phyloP scores from a whole-genome alignment of 1,140 invertebrate species.

The Agrilus planipennis region DNA sequence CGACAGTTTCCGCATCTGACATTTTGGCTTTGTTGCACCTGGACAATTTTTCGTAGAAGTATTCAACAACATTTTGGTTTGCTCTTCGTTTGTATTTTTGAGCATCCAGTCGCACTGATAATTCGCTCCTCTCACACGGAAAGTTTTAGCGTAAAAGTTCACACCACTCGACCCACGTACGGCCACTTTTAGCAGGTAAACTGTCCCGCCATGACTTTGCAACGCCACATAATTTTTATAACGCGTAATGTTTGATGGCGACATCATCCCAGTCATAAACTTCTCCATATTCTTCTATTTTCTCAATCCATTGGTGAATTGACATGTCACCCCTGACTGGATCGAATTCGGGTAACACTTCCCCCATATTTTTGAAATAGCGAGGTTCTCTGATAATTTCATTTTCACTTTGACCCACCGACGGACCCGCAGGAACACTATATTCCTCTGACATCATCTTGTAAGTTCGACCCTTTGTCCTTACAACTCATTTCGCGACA shows the following conservation, averaged over 20 bases:
- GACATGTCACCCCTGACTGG: not conserved
- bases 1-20: not conserved
- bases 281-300: conserved; percentile 5
- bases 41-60: conserved; percentile 1
- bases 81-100: conserved; percentile 2
- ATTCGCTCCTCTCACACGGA: not conserved
- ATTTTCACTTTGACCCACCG: too few species aligned
- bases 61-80: conserved; percentile 2
- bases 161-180: conserved; percentile 2
- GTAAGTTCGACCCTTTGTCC: too few species aligned
- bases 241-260: conserved; percentile 1
- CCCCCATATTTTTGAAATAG: not conserved
- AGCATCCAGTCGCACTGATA: not conserved
- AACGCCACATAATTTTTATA: conserved; percentile 2
- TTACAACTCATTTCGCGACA: too few species aligned
- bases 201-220: conserved; percentile 2
- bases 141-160: not conserved
- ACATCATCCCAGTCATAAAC: conserved; percentile 1
- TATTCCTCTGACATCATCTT: too few species aligned
- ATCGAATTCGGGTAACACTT: conserved; percentile 1
- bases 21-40: conserved; percentile 1
- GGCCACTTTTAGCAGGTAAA: not conserved
- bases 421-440: too few species aligned
- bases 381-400: too few species aligned
- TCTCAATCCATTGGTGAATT: not conserved